Base-by-base conservation (phyloP, 1,140 invertebrate species). In the Oryctes rhinoceros region DNA sequence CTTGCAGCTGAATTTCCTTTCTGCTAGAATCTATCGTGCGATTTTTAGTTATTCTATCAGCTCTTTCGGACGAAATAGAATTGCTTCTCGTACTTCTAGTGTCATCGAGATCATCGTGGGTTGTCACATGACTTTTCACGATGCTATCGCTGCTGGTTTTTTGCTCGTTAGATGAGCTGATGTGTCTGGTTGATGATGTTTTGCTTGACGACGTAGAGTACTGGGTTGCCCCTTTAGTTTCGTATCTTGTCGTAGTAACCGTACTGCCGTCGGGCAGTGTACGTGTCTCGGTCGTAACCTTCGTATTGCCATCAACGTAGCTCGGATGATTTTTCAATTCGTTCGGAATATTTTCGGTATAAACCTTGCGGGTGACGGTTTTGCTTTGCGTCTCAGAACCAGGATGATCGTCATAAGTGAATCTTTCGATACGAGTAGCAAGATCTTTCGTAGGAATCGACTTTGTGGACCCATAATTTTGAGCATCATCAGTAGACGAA, bases 221-320 rank as follows among this genome's bases (percentile, higher is more conserved):
- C 35, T 35, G 65, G 6, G 65, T 71, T 10, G 65, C 80, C 24
- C 87, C 89, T 47, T 89, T 90, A 30, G 91, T 92, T 81, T 92
- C 91, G 53, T 91, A 90, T 75, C 89, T 89, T 48, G 91, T 92
- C 81, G 91, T 92, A 24, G 91, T 92, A 3, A 92, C 90, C 80
- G 88, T 89, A 18, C 91, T 91, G 20, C 92, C 92, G 84, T 93
- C 91, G 13, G 91, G 90, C n/a, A 92, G 85, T 37, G 89, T 89
- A 82, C 91, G 90, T 1, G 91, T 92, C 81, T 92, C 92, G 30
- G 90, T 91, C 13, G 80, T 85, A 80, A 92, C 89, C 86, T 90
- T 92, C 6, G 92, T 92, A 83, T 91, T 91, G n/a, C 84, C 85
- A 65, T 85, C 84, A 48, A 85, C 67, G 67, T 85, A 85, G 47